Evolutionary conservation across 2,113 vertebrate genomes (phyloP).

Genomic region (Cervus canadensis): DNA sequence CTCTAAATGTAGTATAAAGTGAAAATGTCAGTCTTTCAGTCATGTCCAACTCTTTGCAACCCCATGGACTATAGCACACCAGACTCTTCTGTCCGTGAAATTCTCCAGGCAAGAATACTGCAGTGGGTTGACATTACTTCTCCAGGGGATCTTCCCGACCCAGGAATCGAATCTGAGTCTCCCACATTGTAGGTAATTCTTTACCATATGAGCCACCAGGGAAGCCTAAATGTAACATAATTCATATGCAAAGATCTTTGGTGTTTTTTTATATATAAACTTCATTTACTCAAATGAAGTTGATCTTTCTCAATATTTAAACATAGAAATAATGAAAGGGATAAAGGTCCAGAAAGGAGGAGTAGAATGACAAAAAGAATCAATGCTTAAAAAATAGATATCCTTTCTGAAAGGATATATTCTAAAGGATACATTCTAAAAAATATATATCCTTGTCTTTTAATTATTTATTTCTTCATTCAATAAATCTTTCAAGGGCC

Average conservation of each 20-base stretch:
- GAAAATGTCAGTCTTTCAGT: not conserved
- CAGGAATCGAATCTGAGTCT: not conserved
- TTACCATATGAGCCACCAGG: not conserved
- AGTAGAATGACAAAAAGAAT: not conserved
- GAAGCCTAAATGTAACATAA: not conserved
- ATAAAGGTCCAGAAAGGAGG: not conserved
- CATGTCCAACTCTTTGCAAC: not conserved
- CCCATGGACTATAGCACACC: not conserved
- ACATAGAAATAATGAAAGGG: not conserved
- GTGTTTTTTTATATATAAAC: not conserved
- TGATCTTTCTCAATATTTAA: not conserved
- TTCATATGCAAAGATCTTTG: not conserved
- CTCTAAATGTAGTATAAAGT: not conserved
- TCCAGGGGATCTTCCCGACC: not conserved
- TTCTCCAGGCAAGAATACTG: not conserved
- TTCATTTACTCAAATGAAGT: not conserved
- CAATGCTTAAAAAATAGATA: not conserved
- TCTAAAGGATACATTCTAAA: not conserved
- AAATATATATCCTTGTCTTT: not conserved
- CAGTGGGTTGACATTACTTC: not conserved
- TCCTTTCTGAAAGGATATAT: not conserved
- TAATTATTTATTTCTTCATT: slow-evolving; percentile 51
- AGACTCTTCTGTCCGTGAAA: not conserved
- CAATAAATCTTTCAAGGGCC: slow-evolving; percentile 43
- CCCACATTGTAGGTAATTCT: not conserved